phyloP scores from a whole-genome alignment of 2,113 vertebrate genomes.

The Suncus etruscus region DNA sequence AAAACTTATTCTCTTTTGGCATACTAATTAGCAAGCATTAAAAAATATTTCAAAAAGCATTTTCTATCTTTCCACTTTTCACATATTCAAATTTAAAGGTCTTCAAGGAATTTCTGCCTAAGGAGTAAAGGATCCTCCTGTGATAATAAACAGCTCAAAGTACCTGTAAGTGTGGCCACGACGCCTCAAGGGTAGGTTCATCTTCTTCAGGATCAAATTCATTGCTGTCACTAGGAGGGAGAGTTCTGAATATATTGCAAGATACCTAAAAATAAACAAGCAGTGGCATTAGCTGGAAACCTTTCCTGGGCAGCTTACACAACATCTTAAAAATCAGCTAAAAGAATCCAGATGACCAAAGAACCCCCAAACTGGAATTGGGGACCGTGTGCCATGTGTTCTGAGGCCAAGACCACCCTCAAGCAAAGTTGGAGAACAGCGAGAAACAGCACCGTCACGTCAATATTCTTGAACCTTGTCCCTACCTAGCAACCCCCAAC shows the following conservation, averaged over 20 bases:
- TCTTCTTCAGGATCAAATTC: constrained; percentile 99
- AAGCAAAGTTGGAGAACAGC: not conserved
- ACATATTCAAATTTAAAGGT: constrained; percentile 25
- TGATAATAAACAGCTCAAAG: constrained; percentile 69
- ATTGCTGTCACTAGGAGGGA: constrained; percentile 99
- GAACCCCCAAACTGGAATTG: not conserved
- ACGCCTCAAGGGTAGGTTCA: constrained; percentile 98
- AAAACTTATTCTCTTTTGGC: not conserved
- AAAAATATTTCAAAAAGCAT: constrained; percentile 46
- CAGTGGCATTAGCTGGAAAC: constrained; percentile 65
- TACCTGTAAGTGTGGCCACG: constrained; percentile 99
- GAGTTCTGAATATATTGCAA: constrained; percentile 99
- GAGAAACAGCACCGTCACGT: not conserved
- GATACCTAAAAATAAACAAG: constrained; percentile 90
- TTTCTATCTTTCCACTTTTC: not conserved
- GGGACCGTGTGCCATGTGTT: not conserved
- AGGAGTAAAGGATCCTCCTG: constrained; percentile 50
- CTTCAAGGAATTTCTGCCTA: constrained; percentile 49
- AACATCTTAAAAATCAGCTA: not conserved
- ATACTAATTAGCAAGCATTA: constrained; percentile 45
- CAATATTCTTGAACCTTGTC: not conserved
- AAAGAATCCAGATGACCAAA: not conserved
- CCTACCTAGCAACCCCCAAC: not conserved
- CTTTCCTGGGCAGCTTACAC: not conserved
- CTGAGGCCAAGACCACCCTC: not conserved